Evolutionary conservation across 1,140 invertebrate genomes (phyloP), one percentile per base, ranked within the genome.

Genomic region (Drosophila quadrilineata): DNA sequence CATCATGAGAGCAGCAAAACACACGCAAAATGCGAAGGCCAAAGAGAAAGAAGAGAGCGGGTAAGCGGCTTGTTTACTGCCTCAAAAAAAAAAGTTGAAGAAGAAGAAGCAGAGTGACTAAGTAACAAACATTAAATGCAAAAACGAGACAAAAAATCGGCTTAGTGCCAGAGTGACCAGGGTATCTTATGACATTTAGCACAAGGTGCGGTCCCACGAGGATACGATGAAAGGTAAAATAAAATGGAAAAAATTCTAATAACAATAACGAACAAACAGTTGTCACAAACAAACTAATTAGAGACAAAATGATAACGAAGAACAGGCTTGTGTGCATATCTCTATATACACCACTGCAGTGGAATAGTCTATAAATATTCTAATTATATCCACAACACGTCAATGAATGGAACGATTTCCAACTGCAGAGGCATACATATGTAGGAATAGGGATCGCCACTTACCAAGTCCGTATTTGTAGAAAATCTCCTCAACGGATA

Each of bases 401-500:
- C 8, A 29, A 12, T 16, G n/a, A 8, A n/a, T n/a, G n/a, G n/a
- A n/a, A n/a, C n/a, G 19, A 14, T 9, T 22, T 33, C 33, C 2
- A 8, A 14, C 41, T 45, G 41, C 41, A 45, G 28, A 14, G 5
- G 35, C 2, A 48, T 16, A n/a, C n/a, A n/a, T n/a, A n/a, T 6
- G 3, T 0, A 43, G n/a, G 9, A 3, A 0, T n/a, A n/a, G 3
- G 12, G 6, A 14, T 16, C 6, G 2, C 8, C 31, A 84, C 82
- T 89, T 41, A 89, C 88, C 88, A 21, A 89, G 59, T 64, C 88
- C 88, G 49, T 87, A 86, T 66, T 88, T 85, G 68, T 80, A 88
- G 59, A 89, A 89, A 33, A 89, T 88, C 29, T 89, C 88, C 67
- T 89, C 88, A 6, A 88, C 88, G 16, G 88, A 88, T n/a, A 89